Conservation (phyloP, 2,113 vertebrate species). For the Laticauda colubrina region DNA sequence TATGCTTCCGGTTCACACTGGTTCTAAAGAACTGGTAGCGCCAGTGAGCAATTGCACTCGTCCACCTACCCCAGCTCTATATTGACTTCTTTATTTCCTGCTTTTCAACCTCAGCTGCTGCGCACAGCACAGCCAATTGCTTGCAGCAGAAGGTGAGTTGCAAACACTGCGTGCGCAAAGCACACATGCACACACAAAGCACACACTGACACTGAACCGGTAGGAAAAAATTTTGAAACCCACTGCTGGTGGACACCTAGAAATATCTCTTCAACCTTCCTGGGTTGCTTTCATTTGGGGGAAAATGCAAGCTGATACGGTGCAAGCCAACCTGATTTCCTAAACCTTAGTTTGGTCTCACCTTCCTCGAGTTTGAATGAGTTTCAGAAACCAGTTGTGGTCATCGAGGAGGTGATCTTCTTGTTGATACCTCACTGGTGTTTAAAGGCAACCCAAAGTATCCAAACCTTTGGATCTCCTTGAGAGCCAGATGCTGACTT, state of each 20-base stretch:
- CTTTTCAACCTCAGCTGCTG: too few relatives aligned
- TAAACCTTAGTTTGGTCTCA: neutral
- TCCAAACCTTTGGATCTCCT: neutral
- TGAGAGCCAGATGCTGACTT: neutral
- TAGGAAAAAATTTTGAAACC: too few relatives aligned
- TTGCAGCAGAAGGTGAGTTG: too few relatives aligned
- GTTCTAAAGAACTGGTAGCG: too few relatives aligned
- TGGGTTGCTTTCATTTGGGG: neutral
- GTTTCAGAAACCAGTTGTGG: neutral
- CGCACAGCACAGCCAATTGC: too few relatives aligned
- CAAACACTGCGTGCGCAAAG: too few relatives aligned
- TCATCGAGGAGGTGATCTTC: too few relatives aligned
- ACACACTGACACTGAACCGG: neutral
- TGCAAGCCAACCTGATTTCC: rapidly evolving
- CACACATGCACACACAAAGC: too few relatives aligned
- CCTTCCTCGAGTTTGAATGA: neutral
- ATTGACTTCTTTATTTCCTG: too few relatives aligned
- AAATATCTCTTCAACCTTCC: neutral
- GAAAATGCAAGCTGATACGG: neutral
- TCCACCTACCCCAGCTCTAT: too few relatives aligned
- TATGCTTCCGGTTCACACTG: too few relatives aligned
- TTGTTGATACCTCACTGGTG: neutral
- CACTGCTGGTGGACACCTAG: neutral
- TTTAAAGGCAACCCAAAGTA: neutral
- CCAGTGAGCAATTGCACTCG: too few relatives aligned